Evolutionary conservation across 1,140 invertebrate genomes (phyloP).

Genomic region (Drosophila repleta): DNA sequence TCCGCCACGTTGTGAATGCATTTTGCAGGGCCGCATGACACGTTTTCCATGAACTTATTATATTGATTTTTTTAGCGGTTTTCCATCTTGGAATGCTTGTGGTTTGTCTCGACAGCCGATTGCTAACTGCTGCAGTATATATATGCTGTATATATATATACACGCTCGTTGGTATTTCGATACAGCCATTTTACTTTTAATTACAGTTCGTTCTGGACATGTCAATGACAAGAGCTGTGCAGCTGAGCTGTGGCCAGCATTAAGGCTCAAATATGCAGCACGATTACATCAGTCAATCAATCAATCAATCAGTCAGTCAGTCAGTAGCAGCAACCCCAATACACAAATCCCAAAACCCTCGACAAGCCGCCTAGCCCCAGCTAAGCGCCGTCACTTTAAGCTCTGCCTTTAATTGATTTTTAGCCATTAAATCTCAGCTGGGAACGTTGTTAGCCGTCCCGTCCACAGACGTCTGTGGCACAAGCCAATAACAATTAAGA

Average conservation of each 20-base stretch:
- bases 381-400: slow-evolving; percentile 30
- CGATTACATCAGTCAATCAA: slow-evolving; percentile 19
- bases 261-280: slow-evolving; percentile 13
- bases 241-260: neutral
- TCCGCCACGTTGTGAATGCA: slow-evolving; percentile 30
- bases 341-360: slow-evolving; percentile 18
- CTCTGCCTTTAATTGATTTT: slow-evolving; percentile 67
- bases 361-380: slow-evolving; percentile 29
- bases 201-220: slow-evolving; percentile 10
- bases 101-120: neutral
- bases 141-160: neutral
- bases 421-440: slow-evolving; percentile 56
- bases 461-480: slow-evolving; percentile 7
- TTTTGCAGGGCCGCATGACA: slow-evolving; percentile 21
- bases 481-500: slow-evolving; percentile 41
- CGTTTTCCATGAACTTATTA: slow-evolving; percentile 73
- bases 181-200: slow-evolving; percentile 30
- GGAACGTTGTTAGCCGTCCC: neutral
- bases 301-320: slow-evolving; percentile 36
- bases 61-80: slow-evolving; percentile 72
- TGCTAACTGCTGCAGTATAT: neutral
- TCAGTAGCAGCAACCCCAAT: slow-evolving; percentile 27
- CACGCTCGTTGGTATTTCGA: neutral
- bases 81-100: slow-evolving; percentile 26
- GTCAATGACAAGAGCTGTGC: slow-evolving; percentile 17